Percentiles rank a stretch among this genome's conserved stretches.
phyloP scores from a whole-genome alignment of 2,797 vertebrate species.

The Leucoraja ocellata region DNA sequence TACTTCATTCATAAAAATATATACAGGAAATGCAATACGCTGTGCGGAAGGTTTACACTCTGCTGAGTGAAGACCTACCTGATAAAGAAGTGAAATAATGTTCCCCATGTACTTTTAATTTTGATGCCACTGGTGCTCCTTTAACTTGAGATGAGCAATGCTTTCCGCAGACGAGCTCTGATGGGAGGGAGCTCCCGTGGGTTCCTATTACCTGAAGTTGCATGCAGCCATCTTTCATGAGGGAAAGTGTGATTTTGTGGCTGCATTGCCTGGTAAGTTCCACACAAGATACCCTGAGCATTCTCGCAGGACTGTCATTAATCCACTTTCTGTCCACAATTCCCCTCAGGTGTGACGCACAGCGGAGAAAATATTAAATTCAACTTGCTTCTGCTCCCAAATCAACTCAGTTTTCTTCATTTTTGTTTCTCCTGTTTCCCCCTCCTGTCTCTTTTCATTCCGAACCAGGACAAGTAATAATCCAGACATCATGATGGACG shows the following conservation, averaged over 20 bases:
- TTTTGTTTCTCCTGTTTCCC: not conserved
- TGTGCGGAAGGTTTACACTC: too few relatives aligned
- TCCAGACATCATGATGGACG: too few relatives aligned
- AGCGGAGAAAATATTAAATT: not conserved
- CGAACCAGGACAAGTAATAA: too few relatives aligned
- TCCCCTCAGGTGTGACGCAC: not conserved
- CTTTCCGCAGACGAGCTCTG: not conserved
- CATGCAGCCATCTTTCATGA: too few relatives aligned
- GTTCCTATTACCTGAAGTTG: not conserved
- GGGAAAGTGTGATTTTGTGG: not conserved
- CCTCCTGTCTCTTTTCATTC: not conserved
- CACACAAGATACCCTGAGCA: not conserved
- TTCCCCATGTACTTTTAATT: not conserved
- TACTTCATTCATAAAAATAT: too few relatives aligned
- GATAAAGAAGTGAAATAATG: not conserved
- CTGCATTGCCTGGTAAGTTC: not conserved
- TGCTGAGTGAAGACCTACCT: too few relatives aligned
- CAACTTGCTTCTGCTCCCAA: not conserved
- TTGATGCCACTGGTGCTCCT: not conserved
- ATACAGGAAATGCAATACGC: too few relatives aligned
- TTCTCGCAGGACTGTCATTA: not conserved
- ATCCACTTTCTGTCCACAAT: not conserved
- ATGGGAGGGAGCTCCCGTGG: not conserved
- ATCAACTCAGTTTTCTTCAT: not conserved
- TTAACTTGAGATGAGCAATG: not conserved